Evolutionary conservation across 1,140 invertebrate species (phyloP).

Genomic region (Ylistrum balloti): DNA sequence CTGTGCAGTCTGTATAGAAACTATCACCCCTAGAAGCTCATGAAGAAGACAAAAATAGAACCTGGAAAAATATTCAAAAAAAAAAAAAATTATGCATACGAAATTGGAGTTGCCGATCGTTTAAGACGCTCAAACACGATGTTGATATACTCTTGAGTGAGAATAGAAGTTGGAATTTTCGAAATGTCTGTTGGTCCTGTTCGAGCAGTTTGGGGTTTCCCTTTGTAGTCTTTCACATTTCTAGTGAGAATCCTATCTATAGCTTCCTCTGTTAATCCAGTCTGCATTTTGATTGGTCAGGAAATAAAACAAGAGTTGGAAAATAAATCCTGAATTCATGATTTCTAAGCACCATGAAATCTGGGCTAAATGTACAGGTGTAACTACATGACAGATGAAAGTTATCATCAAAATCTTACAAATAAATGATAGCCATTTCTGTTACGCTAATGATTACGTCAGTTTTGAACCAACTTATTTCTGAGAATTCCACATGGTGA

Average conservation of each 20-base stretch:
- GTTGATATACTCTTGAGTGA: slow-evolving; percentile 52
- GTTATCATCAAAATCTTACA: too few species aligned
- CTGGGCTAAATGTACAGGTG: too few species aligned
- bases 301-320: too few species aligned
- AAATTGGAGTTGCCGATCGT: slow-evolving; percentile 44
- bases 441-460: too few species aligned
- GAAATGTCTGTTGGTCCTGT: slow-evolving; percentile 47
- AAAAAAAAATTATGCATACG: slow-evolving; percentile 38
- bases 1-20: neutral
- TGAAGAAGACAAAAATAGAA: slow-evolving; percentile 42
- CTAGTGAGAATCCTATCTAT: slow-evolving; percentile 48
- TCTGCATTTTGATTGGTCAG: slow-evolving; percentile 49
- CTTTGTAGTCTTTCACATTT: neutral
- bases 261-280: slow-evolving; percentile 55
- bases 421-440: too few species aligned
- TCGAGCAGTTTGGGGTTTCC: slow-evolving; percentile 45
- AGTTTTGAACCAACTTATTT: too few species aligned
- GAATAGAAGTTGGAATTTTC: slow-evolving; percentile 50
- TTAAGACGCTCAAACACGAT: slow-evolving; percentile 56
- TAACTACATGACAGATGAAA: too few species aligned
- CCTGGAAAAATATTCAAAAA: neutral
- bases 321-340: too few species aligned
- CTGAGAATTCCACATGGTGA: too few species aligned
- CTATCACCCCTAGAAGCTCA: slow-evolving; percentile 18
- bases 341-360: too few species aligned